phyloP scores from a whole-genome alignment of 2,797 vertebrate genomes.

The Eulemur albifrons region DNA sequence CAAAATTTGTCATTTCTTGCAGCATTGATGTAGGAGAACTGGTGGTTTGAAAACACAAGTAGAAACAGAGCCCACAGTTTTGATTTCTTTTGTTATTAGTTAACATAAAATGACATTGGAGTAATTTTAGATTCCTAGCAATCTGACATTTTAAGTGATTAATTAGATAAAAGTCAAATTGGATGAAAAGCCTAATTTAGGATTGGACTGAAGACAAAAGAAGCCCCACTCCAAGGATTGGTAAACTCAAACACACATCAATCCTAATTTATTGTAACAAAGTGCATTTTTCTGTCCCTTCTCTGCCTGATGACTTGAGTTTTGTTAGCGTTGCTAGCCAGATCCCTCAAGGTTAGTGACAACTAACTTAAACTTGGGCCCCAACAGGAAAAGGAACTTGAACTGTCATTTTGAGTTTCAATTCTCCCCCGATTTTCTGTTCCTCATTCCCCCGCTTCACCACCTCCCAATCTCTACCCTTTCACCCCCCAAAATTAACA shows the following conservation, averaged over 20 bases:
- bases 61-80: not conserved
- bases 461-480: not conserved
- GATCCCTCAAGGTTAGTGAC: not conserved
- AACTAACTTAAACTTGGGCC: not conserved
- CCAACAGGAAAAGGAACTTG: not conserved
- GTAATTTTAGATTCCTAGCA: constrained; percentile 22
- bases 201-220: not conserved
- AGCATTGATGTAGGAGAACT: not conserved
- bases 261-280: not conserved
- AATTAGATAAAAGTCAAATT: not conserved
- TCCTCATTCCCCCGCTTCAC: not conserved
- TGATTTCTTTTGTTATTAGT: not conserved
- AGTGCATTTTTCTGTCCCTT: not conserved
- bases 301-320: not conserved
- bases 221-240: not conserved
- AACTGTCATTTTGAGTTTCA: not conserved
- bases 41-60: not conserved
- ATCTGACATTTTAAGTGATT: constrained; percentile 61
- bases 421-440: not conserved
- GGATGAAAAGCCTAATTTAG: not conserved
- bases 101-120: constrained; percentile 40
- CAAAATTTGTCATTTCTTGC: not conserved
- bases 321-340: not conserved
- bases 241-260: not conserved
- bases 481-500: not conserved